Evolutionary conservation across 2,888 invertebrate species (phyloP).

Genomic region (Rhamnusium bicolor): DNA sequence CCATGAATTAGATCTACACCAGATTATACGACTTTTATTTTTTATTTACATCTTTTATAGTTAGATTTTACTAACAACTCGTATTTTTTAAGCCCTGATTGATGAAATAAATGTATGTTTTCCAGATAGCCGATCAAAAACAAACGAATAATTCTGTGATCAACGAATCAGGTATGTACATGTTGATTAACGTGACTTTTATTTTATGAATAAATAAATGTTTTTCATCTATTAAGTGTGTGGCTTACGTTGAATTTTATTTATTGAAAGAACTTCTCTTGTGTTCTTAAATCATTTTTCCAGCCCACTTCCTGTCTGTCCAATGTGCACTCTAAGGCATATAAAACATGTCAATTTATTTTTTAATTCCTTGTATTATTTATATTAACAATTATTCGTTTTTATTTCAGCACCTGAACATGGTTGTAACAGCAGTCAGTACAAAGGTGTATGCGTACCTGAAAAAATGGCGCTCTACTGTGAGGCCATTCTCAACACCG

Average conservation of each 20-base stretch:
- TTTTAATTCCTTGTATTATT: conserved; percentile 23
- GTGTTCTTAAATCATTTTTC: too few species aligned
- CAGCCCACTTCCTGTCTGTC: too few species aligned
- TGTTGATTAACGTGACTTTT: too few species aligned
- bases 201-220: too few species aligned
- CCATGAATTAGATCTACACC: not conserved
- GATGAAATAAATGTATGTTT: conserved; percentile 34
- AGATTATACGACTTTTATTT: not conserved
- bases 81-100: not conserved
- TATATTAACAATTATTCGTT: not conserved
- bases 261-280: too few species aligned
- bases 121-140: conserved; percentile 57
- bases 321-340: too few species aligned
- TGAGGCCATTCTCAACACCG: conserved; percentile 85
- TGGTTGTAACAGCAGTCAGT: conserved; percentile 71
- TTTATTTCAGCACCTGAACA: conserved; percentile 57
- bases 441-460: conserved; percentile 84
- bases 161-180: conserved; percentile 52
- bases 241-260: too few species aligned
- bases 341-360: too few species aligned
- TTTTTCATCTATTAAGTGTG: too few species aligned
- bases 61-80: not conserved
- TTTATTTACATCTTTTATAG: not conserved
- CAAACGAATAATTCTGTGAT: conserved; percentile 45
- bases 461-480: conserved; percentile 88